A percentile compares a stretch with the other conserved stretches of the same genome.
Conservation (phyloP, 2,113 vertebrate species). For the Hucho hucho region DNA sequence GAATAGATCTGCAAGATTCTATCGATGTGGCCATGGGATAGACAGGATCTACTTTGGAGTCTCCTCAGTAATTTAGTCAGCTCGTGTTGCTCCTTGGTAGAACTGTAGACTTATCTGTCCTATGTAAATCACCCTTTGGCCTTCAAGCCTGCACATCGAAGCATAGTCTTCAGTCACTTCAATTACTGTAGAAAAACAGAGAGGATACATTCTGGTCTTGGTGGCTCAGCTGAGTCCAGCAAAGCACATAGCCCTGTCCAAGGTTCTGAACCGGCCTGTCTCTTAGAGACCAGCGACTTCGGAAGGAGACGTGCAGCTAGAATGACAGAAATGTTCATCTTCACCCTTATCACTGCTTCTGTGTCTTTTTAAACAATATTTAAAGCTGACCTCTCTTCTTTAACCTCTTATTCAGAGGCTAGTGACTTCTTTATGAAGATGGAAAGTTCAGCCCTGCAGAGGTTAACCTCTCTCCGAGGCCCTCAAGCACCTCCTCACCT, state of each 20-base stretch:
- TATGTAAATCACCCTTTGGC: constrained; percentile 19
- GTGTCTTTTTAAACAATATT: constrained; percentile 23
- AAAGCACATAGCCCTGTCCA: not conserved
- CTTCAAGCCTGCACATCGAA: constrained; percentile 24
- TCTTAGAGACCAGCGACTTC: not conserved
- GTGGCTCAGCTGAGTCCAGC: not conserved
- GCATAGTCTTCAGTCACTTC: constrained; percentile 17
- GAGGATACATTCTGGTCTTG: not conserved
- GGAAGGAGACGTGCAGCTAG: no score
- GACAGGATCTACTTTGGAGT: no score
- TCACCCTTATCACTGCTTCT: no score
- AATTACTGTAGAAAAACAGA: not conserved
- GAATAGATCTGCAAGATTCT: no score
- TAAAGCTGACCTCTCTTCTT: not conserved
- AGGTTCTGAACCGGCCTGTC: not conserved
- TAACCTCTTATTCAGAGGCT: not conserved
- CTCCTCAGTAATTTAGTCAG: not conserved
- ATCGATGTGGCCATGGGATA: no score
- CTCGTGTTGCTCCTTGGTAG: constrained; percentile 15
- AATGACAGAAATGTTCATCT: no score
- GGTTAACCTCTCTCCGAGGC: constrained; percentile 20
- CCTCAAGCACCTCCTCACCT: not conserved
- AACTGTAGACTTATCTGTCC: constrained; percentile 31
- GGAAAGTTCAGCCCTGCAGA: constrained; percentile 22
- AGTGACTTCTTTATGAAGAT: constrained; percentile 22